These are phyloP conservation scores for Chaetophractus vellerosus DNA, from an alignment of 2,797 vertebrate species.

Conservation along the genomic window DNA sequence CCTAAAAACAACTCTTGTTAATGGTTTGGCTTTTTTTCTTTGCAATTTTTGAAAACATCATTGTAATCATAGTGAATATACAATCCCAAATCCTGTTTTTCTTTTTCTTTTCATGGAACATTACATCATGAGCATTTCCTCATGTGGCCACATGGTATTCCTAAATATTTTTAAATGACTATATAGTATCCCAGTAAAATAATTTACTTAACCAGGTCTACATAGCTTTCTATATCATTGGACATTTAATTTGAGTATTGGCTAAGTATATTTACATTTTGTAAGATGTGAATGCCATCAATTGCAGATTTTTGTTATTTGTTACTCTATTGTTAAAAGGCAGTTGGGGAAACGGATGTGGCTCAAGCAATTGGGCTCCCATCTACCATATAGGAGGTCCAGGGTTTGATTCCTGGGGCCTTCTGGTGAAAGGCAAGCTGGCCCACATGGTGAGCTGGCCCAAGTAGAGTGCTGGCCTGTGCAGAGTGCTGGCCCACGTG, in stretches of 20 bases:
- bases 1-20: background rate
- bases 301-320: constrained; percentile 52
- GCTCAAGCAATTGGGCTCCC: too few species aligned
- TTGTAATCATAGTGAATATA: background rate
- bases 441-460: too few species aligned
- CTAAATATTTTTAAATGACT: background rate
- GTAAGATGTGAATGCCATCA: constrained; percentile 3
- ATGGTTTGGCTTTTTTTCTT: background rate
- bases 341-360: background rate
- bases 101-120: background rate
- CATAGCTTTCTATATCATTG: background rate
- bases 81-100: background rate
- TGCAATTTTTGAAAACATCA: background rate
- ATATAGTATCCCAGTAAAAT: background rate
- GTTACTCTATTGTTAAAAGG: background rate
- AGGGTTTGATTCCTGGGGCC: too few species aligned
- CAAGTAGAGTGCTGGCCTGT: too few species aligned
- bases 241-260: background rate
- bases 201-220: constrained; percentile 9
- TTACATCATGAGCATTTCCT: background rate
- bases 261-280: constrained; percentile 41
- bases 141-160: background rate
- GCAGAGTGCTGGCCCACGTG: too few species aligned
- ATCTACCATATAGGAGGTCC: too few species aligned
- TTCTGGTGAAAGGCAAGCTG: too few species aligned